A percentile compares a stretch with the other conserved stretches of the same genome.
Evolutionary conservation across 2,113 vertebrate genomes (phyloP).

Genomic region (Todiramphus saurophagus): DNA sequence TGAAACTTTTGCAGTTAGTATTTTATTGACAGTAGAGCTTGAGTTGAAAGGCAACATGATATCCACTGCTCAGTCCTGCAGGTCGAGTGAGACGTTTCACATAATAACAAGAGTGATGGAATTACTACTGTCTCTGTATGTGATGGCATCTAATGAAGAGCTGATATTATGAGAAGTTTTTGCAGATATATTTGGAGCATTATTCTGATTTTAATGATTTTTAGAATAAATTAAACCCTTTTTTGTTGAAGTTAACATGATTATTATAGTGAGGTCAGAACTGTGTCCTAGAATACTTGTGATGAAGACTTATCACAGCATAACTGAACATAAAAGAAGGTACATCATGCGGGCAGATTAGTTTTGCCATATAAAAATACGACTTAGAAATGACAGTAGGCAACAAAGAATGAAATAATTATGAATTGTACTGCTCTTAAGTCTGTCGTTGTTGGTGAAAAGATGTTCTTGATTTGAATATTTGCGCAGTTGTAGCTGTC

Average conservation of each 20-base stretch:
- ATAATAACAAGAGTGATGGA: neutral
- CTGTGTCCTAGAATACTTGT: neutral
- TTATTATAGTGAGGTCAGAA: neutral
- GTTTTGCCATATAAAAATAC: neutral
- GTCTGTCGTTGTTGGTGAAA: neutral
- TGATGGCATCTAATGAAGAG: neutral
- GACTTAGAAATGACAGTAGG: neutral
- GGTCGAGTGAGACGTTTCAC: neutral
- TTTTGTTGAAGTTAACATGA: neutral
- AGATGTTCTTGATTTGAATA: neutral
- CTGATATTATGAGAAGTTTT: neutral
- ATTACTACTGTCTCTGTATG: neutral
- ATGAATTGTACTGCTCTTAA: neutral
- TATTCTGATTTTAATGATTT: neutral
- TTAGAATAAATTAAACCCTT: neutral
- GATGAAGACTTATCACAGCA: neutral
- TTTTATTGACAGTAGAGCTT: neutral
- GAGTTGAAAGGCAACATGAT: neutral
- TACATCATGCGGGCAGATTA: neutral
- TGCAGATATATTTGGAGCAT: neutral
- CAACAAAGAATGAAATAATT: neutral
- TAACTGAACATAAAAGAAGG: neutral
- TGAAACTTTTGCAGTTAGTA: neutral
- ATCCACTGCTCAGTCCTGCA: neutral
- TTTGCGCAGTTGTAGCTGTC: neutral